Evolutionary conservation across 2,113 vertebrate genomes (phyloP), one percentile per base, ranked within the genome.

Genomic region (Camelus dromedarius): DNA sequence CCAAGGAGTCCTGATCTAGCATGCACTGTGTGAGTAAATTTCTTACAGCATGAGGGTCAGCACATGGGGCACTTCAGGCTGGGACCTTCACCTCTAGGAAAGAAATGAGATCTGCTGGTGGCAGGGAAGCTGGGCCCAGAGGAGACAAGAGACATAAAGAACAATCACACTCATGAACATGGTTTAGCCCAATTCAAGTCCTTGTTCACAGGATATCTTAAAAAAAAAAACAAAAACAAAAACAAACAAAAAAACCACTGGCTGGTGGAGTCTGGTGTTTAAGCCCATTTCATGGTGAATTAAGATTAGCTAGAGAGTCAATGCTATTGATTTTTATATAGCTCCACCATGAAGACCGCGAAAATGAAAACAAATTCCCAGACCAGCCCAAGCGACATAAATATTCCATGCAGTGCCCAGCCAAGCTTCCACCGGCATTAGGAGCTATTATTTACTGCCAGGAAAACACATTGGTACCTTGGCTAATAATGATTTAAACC

Each of bases 281-380:
- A 97, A 98, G 81, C 94, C 88, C 84, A 93, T 96, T 96, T 97
- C 84, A 96, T 19, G 89, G 91, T 60, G 69, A 91, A 93, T 96
- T 93, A 96, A 96, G 88, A 97, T 97, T 95, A 97, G 88, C 66
- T 30, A 48, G 52, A n/a, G 60, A 95, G 86, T 77, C 81, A 91
- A 12, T 46, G 42, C 67, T 94, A 87, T 87, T 94, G 96, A 95
- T 96, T 93, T 91, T 94, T 94, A 94, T 58, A 77, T 38, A 46
- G 79, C 22, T 91, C 60, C 5, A 77, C 89, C 67, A 56, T 60
- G 64, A 96, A 97, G 50, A 67, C 46, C 19, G 84, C 19, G 56
- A 79, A 95, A 95, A 96, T 92, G 73, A 66, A 82, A 93, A 91
- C 46, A 80, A 96, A 93, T 38, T 64, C 46, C 30, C 10, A 91